Conservation (phyloP, 2,888 invertebrate species). For the Ephialtes manifestator region DNA sequence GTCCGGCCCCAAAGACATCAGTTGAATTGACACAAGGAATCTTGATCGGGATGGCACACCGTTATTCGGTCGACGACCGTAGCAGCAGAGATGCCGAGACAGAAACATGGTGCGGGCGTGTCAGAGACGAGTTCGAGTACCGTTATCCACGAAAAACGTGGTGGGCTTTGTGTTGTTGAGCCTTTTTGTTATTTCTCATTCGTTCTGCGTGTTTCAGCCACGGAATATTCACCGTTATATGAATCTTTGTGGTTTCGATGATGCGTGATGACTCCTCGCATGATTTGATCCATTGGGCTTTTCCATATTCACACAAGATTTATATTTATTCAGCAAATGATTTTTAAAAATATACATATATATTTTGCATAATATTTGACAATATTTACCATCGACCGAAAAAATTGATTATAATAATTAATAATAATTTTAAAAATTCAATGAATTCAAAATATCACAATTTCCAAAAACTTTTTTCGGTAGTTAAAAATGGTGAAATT, state of each 20-base stretch:
- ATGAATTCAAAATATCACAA: no score
- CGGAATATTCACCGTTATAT: conserved; percentile 14
- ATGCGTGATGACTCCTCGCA: conserved; percentile 5
- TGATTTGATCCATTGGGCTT: neutral
- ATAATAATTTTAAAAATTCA: no score
- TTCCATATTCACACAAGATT: neutral
- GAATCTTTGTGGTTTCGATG: conserved; percentile 5
- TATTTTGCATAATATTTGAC: neutral
- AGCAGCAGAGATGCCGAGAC: neutral
- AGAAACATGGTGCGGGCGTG: conserved; percentile 33
- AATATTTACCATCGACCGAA: neutral
- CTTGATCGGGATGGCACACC: conserved; percentile 34
- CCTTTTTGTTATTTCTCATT: conserved; percentile 25
- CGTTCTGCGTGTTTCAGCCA: neutral
- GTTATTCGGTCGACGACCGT: conserved; percentile 56
- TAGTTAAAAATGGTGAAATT: no score
- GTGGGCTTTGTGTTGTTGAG: conserved; percentile 28
- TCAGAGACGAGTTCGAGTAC: conserved; percentile 34
- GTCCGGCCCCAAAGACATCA: neutral
- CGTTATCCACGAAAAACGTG: conserved; percentile 48
- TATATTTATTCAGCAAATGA: neutral
- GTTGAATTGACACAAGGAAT: conserved; percentile 39
- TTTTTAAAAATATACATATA: no score
- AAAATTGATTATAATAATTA: no score
- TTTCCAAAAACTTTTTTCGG: no score